A percentile compares a stretch with the other conserved stretches of the same genome.
phyloP scores from a whole-genome alignment of 92 coral and sea anemone species.

The Plumapathes pennacea region DNA sequence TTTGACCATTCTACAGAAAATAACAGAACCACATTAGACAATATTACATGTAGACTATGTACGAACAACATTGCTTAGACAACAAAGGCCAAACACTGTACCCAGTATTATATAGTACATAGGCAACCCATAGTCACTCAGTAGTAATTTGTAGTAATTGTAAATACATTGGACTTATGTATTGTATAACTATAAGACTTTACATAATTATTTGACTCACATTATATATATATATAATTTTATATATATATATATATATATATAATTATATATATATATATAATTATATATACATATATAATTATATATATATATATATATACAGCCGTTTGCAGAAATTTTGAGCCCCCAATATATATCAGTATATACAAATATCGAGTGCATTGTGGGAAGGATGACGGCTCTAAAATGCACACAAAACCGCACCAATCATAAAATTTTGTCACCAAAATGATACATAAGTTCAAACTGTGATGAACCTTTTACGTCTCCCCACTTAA shows the following conservation, averaged over 20 bases:
- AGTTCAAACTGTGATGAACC: no score
- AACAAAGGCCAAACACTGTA: background rate
- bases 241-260: background rate
- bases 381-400: no score
- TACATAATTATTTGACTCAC: background rate
- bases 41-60: background rate
- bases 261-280: no score
- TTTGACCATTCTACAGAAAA: constrained; percentile 78
- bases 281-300: background rate
- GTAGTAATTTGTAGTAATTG: background rate
- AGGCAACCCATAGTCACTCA: background rate
- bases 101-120: background rate
- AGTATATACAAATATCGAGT: no score
- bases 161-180: background rate
- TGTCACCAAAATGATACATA: no score
- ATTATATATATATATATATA: background rate
- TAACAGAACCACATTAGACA: background rate
- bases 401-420: no score
- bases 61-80: background rate
- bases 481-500: no score
- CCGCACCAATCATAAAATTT: no score
- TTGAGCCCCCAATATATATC: no score
- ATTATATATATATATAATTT: background rate
- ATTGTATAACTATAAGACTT: background rate
- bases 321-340: no score